Percentiles rank a stretch among this genome's conserved stretches.
Conservation (phyloP, 1,140 invertebrate genomes). For the Chironomus striatipennis region DNA sequence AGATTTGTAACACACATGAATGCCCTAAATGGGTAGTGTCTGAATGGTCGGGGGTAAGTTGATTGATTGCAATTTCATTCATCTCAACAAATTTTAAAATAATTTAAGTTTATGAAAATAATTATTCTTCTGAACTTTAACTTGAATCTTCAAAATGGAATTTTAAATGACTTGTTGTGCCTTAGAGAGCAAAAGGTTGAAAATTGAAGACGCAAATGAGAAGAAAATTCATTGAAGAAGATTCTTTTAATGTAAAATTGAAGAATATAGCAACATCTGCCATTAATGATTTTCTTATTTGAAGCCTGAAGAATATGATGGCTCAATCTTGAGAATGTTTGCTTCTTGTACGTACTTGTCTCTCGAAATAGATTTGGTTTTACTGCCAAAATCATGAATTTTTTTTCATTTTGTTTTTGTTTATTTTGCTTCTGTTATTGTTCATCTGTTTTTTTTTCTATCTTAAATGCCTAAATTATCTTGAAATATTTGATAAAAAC, state of each 20-base stretch:
- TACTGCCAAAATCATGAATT: too few species aligned
- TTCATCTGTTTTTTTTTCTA: too few species aligned
- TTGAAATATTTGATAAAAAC: too few species aligned
- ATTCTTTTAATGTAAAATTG: not conserved
- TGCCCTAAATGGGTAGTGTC: constrained; percentile 79
- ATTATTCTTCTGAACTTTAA: not conserved
- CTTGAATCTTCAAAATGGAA: not conserved
- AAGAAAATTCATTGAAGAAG: not conserved
- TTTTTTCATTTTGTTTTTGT: too few species aligned
- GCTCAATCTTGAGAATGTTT: too few species aligned
- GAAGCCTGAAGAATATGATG: not conserved
- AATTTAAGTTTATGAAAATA: not conserved
- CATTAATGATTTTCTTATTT: constrained; percentile 10
- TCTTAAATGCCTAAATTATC: too few species aligned
- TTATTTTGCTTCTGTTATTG: too few species aligned
- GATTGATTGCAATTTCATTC: too few species aligned
- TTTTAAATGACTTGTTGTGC: not conserved
- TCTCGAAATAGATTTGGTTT: too few species aligned
- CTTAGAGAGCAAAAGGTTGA: not conserved
- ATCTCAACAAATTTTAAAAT: too few species aligned
- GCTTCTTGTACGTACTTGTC: too few species aligned
- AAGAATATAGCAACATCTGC: not conserved
- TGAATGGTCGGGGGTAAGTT: constrained; percentile 77
- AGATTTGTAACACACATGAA: constrained; percentile 69
- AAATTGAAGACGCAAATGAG: not conserved